These are phyloP conservation scores for Dicranocentrus wangi DNA, from an alignment of 2,888 invertebrate species.

Conservation along the genomic window DNA sequence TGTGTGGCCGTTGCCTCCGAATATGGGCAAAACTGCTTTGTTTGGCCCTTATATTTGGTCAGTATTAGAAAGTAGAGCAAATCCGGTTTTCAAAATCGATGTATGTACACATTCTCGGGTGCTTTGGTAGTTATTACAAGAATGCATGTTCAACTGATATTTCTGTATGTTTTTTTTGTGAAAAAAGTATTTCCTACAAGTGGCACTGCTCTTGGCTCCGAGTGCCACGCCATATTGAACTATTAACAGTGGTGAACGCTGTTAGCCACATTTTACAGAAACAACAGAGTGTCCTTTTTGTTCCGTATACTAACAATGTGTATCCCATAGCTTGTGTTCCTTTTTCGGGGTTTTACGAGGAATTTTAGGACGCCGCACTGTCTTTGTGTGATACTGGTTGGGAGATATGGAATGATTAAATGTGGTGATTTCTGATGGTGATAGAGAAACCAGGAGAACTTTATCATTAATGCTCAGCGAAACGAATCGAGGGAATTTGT, in stretches of 20 bases:
- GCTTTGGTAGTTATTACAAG: background rate
- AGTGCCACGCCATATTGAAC: constrained; percentile 4
- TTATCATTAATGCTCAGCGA: too few species aligned
- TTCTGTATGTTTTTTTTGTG: background rate
- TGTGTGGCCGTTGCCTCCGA: background rate
- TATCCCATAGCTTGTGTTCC: too few species aligned
- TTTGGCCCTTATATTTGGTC: background rate
- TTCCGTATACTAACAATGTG: too few species aligned
- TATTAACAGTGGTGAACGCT: constrained; percentile 22
- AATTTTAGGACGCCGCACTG: too few species aligned
- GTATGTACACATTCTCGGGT: background rate
- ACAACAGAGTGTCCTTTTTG: constrained; percentile 21
- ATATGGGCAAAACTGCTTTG: background rate
- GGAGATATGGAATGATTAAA: too few species aligned
- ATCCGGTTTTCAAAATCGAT: background rate
- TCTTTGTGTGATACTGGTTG: too few species aligned
- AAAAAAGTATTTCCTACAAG: constrained; percentile 6
- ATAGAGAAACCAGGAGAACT: too few species aligned
- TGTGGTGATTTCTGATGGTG: too few species aligned
- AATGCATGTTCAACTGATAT: background rate
- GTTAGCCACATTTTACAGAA: constrained; percentile 43
- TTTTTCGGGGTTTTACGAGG: too few species aligned
- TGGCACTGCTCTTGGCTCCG: constrained; percentile 5
- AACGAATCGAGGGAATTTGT: too few species aligned
- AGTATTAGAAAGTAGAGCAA: background rate